Evolutionary conservation across 2,888 invertebrate genomes (phyloP).

Genomic region (Noctua comes): DNA sequence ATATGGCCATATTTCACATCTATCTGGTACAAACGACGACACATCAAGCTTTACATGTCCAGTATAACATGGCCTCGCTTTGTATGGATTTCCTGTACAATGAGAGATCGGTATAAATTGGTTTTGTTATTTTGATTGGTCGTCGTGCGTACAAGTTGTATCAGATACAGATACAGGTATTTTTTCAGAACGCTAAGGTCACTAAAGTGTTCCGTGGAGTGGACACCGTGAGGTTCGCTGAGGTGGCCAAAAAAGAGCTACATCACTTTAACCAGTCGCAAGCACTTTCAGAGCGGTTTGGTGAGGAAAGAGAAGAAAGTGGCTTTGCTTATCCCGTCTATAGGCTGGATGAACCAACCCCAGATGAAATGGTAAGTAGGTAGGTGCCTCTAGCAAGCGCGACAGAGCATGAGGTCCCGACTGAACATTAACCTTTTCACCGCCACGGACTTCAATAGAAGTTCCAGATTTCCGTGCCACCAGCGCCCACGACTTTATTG

Average conservation of each 20-base stretch:
- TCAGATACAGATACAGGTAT: neutral
- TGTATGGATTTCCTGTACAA: too few species aligned
- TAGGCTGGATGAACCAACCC: constrained; percentile 78
- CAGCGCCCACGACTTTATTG: too few species aligned
- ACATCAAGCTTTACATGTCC: too few species aligned
- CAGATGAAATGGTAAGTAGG: constrained; percentile 81
- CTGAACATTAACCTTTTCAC: too few species aligned
- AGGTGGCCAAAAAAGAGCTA: constrained; percentile 77
- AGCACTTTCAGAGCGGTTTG: constrained; percentile 54
- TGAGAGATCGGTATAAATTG: too few species aligned
- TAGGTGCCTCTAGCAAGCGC: neutral
- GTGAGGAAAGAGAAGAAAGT: constrained; percentile 65
- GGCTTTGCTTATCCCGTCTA: constrained; percentile 70
- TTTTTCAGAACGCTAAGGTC: constrained; percentile 77
- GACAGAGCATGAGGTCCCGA: too few species aligned
- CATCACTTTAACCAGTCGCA: constrained; percentile 64
- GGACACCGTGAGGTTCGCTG: constrained; percentile 76
- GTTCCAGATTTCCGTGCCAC: too few species aligned
- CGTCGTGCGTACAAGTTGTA: neutral
- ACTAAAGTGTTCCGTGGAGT: constrained; percentile 83
- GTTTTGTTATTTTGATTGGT: too few species aligned
- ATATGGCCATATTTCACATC: neutral
- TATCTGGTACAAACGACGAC: neutral
- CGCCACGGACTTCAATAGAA: too few species aligned
- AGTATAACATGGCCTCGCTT: too few species aligned